These are phyloP conservation scores for Centrocercus urophasianus DNA, from an alignment of 2,113 vertebrate species.

Conservation along the genomic window DNA sequence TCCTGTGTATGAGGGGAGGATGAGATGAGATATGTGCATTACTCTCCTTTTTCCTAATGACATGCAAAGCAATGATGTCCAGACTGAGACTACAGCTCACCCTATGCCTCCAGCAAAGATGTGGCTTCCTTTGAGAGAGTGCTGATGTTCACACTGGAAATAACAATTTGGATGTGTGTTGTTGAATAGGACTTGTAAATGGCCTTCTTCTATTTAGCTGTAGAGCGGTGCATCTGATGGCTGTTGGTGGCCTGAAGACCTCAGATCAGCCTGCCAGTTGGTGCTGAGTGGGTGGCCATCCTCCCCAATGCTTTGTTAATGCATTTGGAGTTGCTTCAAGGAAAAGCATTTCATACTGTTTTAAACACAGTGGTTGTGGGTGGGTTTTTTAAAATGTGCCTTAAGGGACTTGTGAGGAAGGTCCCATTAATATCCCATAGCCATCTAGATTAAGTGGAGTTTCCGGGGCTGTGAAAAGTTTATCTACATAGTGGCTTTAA, in stretches of 20 bases:
- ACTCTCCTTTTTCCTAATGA: neutral
- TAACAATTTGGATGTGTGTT: neutral
- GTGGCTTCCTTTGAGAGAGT: neutral
- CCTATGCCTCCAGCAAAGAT: neutral
- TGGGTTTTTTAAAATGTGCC: neutral
- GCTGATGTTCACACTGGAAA: neutral
- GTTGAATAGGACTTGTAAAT: neutral
- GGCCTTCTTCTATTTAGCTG: neutral
- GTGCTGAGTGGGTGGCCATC: neutral
- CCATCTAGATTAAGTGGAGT: no score
- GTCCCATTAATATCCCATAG: neutral
- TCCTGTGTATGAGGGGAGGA: neutral
- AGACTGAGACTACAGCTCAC: neutral
- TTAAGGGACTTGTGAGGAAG: neutral
- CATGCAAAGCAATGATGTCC: neutral
- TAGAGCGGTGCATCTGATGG: neutral
- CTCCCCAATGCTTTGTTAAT: neutral
- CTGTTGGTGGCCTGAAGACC: neutral
- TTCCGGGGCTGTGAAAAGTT: no score
- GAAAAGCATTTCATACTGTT: neutral
- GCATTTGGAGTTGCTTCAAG: neutral
- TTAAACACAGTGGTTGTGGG: neutral
- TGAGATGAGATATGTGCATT: neutral
- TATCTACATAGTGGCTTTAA: no score
- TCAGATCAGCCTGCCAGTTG: neutral